Evolutionary conservation across 2,113 vertebrate genomes (phyloP).

Genomic region (Pedetes capensis): DNA sequence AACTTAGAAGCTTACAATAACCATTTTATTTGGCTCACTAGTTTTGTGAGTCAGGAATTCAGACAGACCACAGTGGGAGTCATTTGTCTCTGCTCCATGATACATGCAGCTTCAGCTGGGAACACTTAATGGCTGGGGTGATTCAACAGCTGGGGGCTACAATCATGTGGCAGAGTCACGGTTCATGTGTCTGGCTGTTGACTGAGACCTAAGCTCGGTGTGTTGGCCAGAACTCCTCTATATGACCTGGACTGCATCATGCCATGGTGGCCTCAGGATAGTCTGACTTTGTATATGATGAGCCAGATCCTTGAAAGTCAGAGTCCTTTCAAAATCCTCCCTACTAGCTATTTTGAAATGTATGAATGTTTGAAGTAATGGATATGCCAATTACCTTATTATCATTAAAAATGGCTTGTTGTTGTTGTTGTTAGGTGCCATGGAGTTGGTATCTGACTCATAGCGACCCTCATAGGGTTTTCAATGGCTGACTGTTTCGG

Average conservation of each 20-base stretch:
- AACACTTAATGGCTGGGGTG: not conserved
- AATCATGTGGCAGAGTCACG: not conserved
- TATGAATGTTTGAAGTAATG: not conserved
- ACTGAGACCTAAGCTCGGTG: not conserved
- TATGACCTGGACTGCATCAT: not conserved
- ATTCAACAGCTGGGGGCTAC: not conserved
- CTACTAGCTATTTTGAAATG: not conserved
- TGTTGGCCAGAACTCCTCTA: not conserved
- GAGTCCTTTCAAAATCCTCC: not conserved
- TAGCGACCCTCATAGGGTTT: too few species aligned
- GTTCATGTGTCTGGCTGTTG: not conserved
- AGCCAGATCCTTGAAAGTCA: not conserved
- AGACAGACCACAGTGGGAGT: not conserved
- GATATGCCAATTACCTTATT: not conserved
- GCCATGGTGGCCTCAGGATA: not conserved
- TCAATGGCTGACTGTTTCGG: too few species aligned
- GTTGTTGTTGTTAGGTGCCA: too few species aligned
- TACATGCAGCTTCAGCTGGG: not conserved
- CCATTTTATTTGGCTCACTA: not conserved
- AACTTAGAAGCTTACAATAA: not conserved
- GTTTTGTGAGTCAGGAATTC: constrained; percentile 6
- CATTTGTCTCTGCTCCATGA: not conserved
- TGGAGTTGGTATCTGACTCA: too few species aligned
- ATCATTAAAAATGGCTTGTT: too few species aligned
- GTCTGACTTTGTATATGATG: not conserved